Evolutionary conservation across 2,888 invertebrate genomes (phyloP).

Genomic region (Autographa pulchrina): DNA sequence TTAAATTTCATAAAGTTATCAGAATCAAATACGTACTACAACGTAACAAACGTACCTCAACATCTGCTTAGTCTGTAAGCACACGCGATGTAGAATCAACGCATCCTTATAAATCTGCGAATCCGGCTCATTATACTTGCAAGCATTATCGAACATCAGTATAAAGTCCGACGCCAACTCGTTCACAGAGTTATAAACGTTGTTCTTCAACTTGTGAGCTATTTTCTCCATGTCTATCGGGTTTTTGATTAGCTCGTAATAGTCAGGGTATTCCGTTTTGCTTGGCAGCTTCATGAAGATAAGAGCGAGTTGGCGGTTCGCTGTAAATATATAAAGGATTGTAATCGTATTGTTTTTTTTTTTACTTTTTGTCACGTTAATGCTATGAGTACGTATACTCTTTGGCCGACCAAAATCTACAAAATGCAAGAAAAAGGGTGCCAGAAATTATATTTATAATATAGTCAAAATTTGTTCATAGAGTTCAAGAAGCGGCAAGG

Average conservation of each 20-base stretch:
- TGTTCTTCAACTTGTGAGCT: slow-evolving; percentile 94
- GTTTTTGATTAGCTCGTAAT: slow-evolving; percentile 98
- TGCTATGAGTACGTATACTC: too few relatives aligned
- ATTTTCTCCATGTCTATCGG: slow-evolving; percentile 99
- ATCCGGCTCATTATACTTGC: slow-evolving; percentile 99
- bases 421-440: too few relatives aligned
- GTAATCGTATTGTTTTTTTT: not conserved
- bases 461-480: too few relatives aligned
- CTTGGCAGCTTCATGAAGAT: slow-evolving; percentile 99
- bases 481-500: too few relatives aligned
- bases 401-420: too few relatives aligned
- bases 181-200: slow-evolving; percentile 94
- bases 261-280: slow-evolving; percentile 98
- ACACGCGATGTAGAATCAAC: slow-evolving; percentile 96
- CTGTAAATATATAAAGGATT: slow-evolving; percentile 79
- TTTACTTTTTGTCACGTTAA: not conserved
- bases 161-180: slow-evolving; percentile 97
- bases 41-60: slow-evolving; percentile 88
- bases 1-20: too few relatives aligned
- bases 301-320: slow-evolving; percentile 96
- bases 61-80: slow-evolving; percentile 97
- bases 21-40: not conserved
- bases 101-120: slow-evolving; percentile 99
- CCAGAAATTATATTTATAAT: too few relatives aligned
- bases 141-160: slow-evolving; percentile 98